Conservation (phyloP, 2,888 invertebrate genomes). For the Temnothorax unifasciatus region DNA sequence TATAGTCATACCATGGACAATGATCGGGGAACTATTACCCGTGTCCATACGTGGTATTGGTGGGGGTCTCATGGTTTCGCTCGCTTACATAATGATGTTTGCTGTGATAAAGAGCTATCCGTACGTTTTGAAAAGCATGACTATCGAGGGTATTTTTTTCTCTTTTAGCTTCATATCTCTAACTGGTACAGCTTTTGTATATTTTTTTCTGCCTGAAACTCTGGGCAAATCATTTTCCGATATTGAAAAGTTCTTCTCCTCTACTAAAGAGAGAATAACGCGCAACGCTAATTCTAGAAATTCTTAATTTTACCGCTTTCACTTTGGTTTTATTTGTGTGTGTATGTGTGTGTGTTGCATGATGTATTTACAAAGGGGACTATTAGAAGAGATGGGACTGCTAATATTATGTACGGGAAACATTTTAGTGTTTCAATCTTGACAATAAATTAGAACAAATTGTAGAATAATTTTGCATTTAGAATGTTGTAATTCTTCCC, state of each 20-base stretch:
- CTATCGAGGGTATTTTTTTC: conserved; percentile 86
- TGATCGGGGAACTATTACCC: conserved; percentile 88
- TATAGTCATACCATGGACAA: conserved; percentile 88
- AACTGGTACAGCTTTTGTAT: conserved; percentile 86
- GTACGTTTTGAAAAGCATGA: conserved; percentile 84
- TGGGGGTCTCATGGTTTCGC: conserved; percentile 87
- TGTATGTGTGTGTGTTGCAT: not conserved
- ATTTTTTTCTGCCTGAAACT: conserved; percentile 88
- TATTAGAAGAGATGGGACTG: not conserved
- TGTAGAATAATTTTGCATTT: not conserved
- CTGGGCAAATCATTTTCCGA: conserved; percentile 88
- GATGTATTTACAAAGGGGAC: not conserved
- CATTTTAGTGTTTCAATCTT: conserved; percentile 1
- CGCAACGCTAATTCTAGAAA: not conserved
- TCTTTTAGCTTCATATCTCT: conserved; percentile 86
- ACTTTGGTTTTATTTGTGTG: not conserved
- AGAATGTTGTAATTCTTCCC: conserved; percentile 12
- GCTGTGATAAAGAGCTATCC: conserved; percentile 87
- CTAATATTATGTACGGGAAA: conserved; percentile 2
- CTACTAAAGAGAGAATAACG: not conserved
- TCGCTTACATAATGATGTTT: conserved; percentile 88
- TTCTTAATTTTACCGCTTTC: not conserved
- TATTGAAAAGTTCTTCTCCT: conserved; percentile 87
- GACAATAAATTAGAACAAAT: conserved; percentile 15
- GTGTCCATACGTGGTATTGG: conserved; percentile 87